These are phyloP conservation scores for Buphagus erythrorhynchus DNA, from an alignment of 2,797 vertebrate species.

Conservation along the genomic window DNA sequence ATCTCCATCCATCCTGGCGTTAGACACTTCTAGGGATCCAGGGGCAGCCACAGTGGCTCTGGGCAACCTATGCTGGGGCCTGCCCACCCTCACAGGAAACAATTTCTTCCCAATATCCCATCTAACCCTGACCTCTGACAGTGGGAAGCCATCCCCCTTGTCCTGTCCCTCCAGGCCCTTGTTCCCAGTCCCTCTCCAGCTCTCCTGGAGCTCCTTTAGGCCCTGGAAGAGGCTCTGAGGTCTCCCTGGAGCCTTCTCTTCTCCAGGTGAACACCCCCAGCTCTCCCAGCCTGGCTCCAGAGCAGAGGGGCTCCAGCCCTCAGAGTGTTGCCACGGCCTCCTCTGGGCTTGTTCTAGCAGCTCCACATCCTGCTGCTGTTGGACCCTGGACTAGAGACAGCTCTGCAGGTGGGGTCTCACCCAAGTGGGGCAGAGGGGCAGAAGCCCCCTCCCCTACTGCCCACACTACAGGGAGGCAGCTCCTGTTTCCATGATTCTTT, in stretches of 20 bases:
- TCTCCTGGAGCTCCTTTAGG: not conserved
- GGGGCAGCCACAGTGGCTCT: not conserved
- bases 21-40: not conserved
- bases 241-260: not conserved
- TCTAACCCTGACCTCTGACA: rapidly evolving
- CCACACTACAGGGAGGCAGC: not conserved
- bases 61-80: rapidly evolving
- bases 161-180: rapidly evolving
- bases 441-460: not conserved
- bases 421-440: not conserved
- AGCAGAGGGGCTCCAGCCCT: not conserved
- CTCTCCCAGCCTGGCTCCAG: not conserved
- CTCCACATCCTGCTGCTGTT: rapidly evolving
- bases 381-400: not conserved
- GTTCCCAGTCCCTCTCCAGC: not conserved
- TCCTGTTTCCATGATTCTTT: not conserved
- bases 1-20: rapidly evolving
- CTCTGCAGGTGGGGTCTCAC: not conserved
- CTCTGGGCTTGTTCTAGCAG: rapidly evolving
- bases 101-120: not conserved
- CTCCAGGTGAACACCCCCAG: not conserved
- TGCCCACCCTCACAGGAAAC: rapidly evolving
- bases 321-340: rapidly evolving
- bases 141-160: not conserved
- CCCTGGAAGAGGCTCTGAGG: rapidly evolving